Percentiles rank a stretch among this genome's conserved stretches.
phyloP scores from a whole-genome alignment of 2,888 invertebrate species.

The Eucriotettix oculatus region DNA sequence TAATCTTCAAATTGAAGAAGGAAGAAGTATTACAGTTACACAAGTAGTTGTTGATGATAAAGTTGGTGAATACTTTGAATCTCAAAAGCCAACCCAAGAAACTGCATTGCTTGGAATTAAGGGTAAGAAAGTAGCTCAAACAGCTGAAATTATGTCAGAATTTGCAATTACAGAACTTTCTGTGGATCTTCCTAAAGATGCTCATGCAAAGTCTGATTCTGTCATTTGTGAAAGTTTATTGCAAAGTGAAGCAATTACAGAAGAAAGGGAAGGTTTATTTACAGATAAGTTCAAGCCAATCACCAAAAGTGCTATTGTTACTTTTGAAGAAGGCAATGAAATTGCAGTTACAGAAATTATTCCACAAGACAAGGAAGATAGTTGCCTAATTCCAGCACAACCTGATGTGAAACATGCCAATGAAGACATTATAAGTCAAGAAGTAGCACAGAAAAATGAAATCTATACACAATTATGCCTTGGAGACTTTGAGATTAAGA shows the following conservation, averaged over 20 bases:
- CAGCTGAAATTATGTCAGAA: conserved; percentile 19
- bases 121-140: conserved; percentile 21
- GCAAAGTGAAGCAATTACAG: conserved; percentile 9
- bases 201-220: conserved; percentile 14
- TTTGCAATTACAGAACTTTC: conserved; percentile 15
- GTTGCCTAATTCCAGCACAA: conserved; percentile 17
- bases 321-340: conserved; percentile 17
- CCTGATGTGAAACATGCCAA: conserved; percentile 24
- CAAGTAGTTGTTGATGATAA: conserved; percentile 20
- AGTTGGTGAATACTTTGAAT: conserved; percentile 17
- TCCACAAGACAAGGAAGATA: conserved; percentile 25
- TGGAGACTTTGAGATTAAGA: conserved; percentile 17
- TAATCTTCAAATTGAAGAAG: conserved; percentile 16
- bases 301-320: conserved; percentile 21
- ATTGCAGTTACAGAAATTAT: conserved; percentile 27
- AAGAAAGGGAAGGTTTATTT: conserved; percentile 22
- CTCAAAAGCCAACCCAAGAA: conserved; percentile 17
- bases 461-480: conserved; percentile 16
- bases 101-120: conserved; percentile 18
- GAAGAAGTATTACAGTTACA: conserved; percentile 17
- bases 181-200: conserved; percentile 5
- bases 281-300: conserved; percentile 19
- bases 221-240: conserved; percentile 16
- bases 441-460: conserved; percentile 26
- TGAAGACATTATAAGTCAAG: conserved; percentile 23